Evolutionary conservation across 2,797 vertebrate species (phyloP).

Genomic region (Phylloscopus collybita): DNA sequence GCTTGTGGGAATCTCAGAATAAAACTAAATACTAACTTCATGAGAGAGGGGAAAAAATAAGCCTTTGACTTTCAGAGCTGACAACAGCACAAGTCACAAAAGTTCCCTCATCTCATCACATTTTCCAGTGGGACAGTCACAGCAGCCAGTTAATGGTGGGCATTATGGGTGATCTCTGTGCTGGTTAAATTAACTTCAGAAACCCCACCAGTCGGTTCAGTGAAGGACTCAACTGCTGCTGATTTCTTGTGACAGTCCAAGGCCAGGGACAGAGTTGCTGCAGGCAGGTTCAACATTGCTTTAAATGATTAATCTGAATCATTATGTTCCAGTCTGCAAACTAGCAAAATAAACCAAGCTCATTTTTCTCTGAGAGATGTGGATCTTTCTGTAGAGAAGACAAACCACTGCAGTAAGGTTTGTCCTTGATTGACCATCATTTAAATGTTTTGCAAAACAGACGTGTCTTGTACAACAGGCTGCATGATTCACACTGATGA

Average conservation of each 20-base stretch:
- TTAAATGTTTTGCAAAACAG: slow-evolving; percentile 18
- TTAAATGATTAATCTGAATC: slow-evolving; percentile 28
- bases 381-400: not conserved
- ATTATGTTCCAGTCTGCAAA: slow-evolving; percentile 15
- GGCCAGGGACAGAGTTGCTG: not conserved
- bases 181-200: not conserved
- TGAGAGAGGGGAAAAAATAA: not conserved
- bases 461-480: slow-evolving; percentile 10
- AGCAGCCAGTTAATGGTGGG: not conserved
- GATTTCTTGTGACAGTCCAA: slow-evolving; percentile 18
- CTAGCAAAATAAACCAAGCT: slow-evolving; percentile 12
- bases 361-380: slow-evolving; percentile 1
- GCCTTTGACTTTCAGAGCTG: slow-evolving; percentile 8
- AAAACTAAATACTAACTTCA: slow-evolving; percentile 6
- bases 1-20: slow-evolving; percentile 13
- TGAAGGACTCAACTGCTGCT: not conserved
- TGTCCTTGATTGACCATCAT: not conserved
- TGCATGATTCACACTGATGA: slow-evolving; percentile 29
- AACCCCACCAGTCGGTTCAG: not conserved
- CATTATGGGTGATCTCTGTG: not conserved
- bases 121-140: slow-evolving; percentile 11
- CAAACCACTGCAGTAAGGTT: not conserved
- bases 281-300: not conserved
- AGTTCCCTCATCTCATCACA: not conserved
- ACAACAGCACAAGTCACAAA: slow-evolving; percentile 3